Conservation (phyloP, 2,888 invertebrate species). For the Scelioninae gen. 1 region DNA sequence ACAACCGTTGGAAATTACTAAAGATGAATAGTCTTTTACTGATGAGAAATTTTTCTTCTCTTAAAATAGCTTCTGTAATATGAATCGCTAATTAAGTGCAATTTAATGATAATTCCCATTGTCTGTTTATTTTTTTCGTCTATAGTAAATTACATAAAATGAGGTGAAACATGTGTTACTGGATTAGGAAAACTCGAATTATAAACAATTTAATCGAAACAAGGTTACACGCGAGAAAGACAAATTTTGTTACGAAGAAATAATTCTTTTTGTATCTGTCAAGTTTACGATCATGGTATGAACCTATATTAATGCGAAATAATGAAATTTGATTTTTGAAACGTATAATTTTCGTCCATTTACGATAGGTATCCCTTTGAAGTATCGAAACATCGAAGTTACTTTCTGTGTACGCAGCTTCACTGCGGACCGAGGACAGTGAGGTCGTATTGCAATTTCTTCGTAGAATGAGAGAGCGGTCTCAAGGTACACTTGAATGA, state of each 20-base stretch:
- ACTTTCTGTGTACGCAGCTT: conserved; percentile 55
- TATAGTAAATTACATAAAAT: conserved; percentile 10
- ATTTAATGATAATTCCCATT: conserved; percentile 15
- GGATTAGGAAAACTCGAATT: not conserved
- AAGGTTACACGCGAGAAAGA: not conserved
- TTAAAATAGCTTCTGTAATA: conserved; percentile 26
- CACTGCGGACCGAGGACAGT: conserved; percentile 58
- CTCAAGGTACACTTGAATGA: conserved; percentile 71
- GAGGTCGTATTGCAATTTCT: conserved; percentile 69
- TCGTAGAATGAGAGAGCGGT: conserved; percentile 69
- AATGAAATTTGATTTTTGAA: conserved; percentile 42
- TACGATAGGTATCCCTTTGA: conserved; percentile 16
- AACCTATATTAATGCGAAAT: conserved; percentile 37
- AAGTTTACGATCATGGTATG: not conserved
- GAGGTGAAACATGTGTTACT: conserved; percentile 20
- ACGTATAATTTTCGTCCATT: conserved; percentile 45
- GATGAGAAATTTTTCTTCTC: conserved; percentile 20
- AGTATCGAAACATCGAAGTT: conserved; percentile 61
- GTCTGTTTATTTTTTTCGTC: conserved; percentile 7
- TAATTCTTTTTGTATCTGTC: conserved; percentile 10
- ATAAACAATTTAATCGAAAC: not conserved
- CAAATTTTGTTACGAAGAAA: not conserved
- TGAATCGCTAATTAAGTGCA: conserved; percentile 41
- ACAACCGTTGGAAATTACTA: conserved; percentile 28
- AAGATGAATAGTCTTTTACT: conserved; percentile 38